Conservation (phyloP, 2,888 invertebrate genomes). For the Eupithecia pulchellata region DNA sequence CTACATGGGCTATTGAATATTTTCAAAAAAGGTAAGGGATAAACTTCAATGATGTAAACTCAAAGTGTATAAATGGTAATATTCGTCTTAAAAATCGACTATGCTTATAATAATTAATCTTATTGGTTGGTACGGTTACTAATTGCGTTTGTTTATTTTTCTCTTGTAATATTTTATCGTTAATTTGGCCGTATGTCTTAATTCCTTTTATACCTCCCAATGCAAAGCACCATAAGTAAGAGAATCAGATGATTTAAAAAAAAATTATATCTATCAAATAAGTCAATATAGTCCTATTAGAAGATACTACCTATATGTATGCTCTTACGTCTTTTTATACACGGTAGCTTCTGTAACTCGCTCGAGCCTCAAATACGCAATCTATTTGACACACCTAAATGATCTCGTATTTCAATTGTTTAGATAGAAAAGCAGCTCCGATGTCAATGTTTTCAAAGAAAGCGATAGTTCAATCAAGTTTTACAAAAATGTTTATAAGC, state of each 20-base stretch:
- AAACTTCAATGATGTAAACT: no score
- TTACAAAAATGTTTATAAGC: not conserved
- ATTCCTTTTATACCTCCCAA: not conserved
- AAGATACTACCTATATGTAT: not conserved
- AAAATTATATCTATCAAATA: not conserved
- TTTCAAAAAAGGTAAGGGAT: no score
- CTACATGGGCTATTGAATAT: no score
- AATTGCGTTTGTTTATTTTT: not conserved
- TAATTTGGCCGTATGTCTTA: not conserved
- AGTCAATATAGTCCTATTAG: no score
- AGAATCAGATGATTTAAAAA: not conserved
- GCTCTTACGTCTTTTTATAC: not conserved
- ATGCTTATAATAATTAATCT: no score
- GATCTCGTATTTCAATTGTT: constrained; percentile 2
- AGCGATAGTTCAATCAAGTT: not conserved
- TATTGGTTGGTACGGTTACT: not conserved
- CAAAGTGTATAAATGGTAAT: no score
- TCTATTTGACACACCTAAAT: not conserved
- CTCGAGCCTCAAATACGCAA: no score
- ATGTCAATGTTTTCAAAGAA: constrained; percentile 1
- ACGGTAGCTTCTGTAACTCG: not conserved
- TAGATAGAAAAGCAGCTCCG: not conserved
- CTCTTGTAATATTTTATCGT: not conserved
- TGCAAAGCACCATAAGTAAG: not conserved
- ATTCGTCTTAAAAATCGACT: no score